A percentile compares a stretch with the other conserved stretches of the same genome.
Conservation (phyloP, 2,113 vertebrate genomes). For the Pelodiscus sinensis region DNA sequence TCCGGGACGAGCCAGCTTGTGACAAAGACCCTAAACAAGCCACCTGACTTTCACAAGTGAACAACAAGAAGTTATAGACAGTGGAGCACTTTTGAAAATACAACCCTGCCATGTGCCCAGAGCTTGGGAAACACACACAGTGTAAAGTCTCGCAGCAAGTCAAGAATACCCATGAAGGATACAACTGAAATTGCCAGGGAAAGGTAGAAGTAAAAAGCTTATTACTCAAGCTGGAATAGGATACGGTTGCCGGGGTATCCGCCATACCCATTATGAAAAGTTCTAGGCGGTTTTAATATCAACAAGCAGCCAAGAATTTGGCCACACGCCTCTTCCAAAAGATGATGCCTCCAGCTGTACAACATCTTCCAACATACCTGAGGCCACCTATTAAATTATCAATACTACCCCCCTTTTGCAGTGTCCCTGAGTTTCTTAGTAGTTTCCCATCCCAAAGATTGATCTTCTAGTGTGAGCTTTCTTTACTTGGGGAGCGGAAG, state of each 20-base stretch:
- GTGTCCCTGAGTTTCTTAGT: background rate
- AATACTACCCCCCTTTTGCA: background rate
- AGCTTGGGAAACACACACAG: background rate
- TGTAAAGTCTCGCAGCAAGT: background rate
- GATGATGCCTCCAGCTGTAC: background rate
- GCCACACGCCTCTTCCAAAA: background rate
- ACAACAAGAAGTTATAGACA: background rate
- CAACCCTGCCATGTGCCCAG: background rate
- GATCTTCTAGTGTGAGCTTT: accelerated
- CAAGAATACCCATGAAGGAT: background rate
- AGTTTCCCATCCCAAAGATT: background rate
- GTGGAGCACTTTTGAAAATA: background rate
- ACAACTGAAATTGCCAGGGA: background rate
- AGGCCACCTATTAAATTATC: background rate
- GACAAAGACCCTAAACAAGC: background rate
- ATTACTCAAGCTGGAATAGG: background rate
- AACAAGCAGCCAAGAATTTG: background rate
- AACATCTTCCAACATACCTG: background rate
- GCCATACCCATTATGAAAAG: background rate
- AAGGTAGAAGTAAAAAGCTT: background rate
- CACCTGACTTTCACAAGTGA: background rate
- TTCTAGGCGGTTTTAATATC: background rate
- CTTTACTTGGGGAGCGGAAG: accelerated
- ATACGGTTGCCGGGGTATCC: background rate
- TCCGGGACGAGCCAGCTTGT: background rate